Conservation (phyloP, 2,888 invertebrate genomes). For the Aethes cnicana region DNA sequence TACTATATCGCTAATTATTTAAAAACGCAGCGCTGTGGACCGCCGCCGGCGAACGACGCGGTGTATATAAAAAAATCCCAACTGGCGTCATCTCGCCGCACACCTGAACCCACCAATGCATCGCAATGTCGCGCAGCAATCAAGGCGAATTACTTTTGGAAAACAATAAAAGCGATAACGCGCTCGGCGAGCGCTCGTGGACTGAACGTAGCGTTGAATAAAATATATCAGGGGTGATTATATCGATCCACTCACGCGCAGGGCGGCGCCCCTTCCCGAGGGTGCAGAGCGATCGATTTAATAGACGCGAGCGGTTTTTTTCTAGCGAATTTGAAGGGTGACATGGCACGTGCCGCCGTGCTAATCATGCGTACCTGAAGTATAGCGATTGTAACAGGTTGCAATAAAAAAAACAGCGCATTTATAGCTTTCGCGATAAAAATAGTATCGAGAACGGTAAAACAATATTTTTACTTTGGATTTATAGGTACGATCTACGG, state of each 20-base stretch:
- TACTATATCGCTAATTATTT: too few species aligned
- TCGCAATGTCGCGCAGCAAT: constrained; percentile 64
- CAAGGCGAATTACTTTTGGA: constrained; percentile 69
- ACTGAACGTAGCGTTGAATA: constrained; percentile 44
- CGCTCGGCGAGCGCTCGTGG: constrained; percentile 47
- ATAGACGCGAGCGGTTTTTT: constrained; percentile 41
- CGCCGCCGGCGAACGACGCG: constrained; percentile 49
- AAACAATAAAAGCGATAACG: constrained; percentile 78
- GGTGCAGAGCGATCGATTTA: constrained; percentile 47
- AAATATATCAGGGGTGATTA: constrained; percentile 45
- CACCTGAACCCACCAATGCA: constrained; percentile 74
- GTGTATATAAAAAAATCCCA: constrained; percentile 57
- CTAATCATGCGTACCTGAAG: constrained; percentile 37
- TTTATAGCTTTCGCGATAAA: constrained; percentile 23
- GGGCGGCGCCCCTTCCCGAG: constrained; percentile 54
- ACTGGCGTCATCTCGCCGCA: constrained; percentile 36
- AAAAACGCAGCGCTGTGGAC: constrained; percentile 35
- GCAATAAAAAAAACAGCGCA: constrained; percentile 11
- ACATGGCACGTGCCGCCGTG: constrained; percentile 45
- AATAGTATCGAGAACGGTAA: too few species aligned
- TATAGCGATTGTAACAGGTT: constrained; percentile 35
- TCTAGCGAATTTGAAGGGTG: constrained; percentile 43
- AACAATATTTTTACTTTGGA: too few species aligned
- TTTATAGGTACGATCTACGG: too few species aligned
- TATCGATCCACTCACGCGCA: constrained; percentile 78